phyloP scores from a whole-genome alignment of 2,113 vertebrate genomes.

The chimpanzee (Pan troglodytes) region NHGRI_mPanTro3-v2.1_pri NC_072404.2:99358001-99358500 shows the following conservation, averaged over 20 bases:
- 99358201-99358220: slow-evolving; percentile 25
- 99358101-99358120: neutral
- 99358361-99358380: neutral
- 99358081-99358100: neutral
- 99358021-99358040: neutral
- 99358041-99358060: slow-evolving; percentile 36
- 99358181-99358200: neutral
- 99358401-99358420: neutral
- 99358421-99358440: neutral
- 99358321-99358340: slow-evolving; percentile 45
- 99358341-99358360: neutral
- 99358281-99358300: slow-evolving; percentile 46
- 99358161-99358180: neutral
- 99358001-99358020: slow-evolving; percentile 22
- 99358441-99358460: neutral
- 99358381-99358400: slow-evolving; percentile 44
- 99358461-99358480: neutral
- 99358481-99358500: no score
- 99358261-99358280: slow-evolving; percentile 33
- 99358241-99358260: slow-evolving; percentile 30
- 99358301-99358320: neutral
- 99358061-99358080: neutral
- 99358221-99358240: slow-evolving; percentile 33
- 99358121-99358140: neutral
- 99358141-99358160: neutral